Percentiles rank a stretch among this genome's conserved stretches.
Conservation (phyloP, 2,113 vertebrate genomes). For the Vicugna pacos region DNA sequence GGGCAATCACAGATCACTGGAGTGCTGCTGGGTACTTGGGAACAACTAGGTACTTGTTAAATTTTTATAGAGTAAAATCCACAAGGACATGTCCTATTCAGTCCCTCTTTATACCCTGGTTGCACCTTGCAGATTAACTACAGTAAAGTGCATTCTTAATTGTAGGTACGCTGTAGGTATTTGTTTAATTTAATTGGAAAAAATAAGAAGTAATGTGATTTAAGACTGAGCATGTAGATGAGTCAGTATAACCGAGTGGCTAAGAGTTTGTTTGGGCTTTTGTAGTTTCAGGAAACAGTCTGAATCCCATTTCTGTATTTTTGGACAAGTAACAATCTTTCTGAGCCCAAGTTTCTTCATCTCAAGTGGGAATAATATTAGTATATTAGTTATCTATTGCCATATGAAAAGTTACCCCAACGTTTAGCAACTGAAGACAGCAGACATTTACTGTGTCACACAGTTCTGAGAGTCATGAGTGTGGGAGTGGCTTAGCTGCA, state of each 20-base stretch:
- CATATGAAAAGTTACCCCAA: not conserved
- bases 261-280: slow-evolving; percentile 21
- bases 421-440: not conserved
- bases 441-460: not conserved
- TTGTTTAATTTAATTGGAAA: slow-evolving; percentile 47
- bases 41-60: not conserved
- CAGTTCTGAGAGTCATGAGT: not conserved
- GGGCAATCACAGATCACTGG: slow-evolving; percentile 53
- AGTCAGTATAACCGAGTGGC: not conserved
- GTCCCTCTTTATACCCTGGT: not conserved
- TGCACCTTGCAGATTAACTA: not conserved
- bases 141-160: not conserved
- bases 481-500: not conserved
- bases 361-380: not conserved
- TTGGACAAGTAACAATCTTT: not conserved
- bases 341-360: slow-evolving; percentile 26
- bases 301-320: slow-evolving; percentile 34
- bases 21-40: not conserved
- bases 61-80: not conserved
- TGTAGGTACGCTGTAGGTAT: not conserved
- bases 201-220: not conserved
- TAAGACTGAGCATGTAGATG: not conserved
- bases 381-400: not conserved
- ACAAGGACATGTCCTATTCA: not conserved
- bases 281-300: slow-evolving; percentile 5